phyloP scores from a whole-genome alignment of 2,113 vertebrate species.

The Atractosteus spatula region DNA sequence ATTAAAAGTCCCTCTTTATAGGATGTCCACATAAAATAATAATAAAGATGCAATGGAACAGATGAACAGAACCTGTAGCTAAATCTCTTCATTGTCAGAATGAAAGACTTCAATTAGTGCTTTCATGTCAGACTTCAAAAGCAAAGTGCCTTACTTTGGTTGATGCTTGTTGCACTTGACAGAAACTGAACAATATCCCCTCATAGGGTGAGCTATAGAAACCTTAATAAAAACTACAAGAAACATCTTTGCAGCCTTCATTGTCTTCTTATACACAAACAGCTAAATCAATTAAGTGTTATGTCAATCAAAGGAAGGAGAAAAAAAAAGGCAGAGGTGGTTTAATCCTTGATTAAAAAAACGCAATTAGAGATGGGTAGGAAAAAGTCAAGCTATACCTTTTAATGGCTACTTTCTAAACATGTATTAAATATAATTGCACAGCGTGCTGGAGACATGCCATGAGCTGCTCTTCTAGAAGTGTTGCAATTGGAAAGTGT shows the following conservation, averaged over 20 bases:
- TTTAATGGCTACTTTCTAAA: background rate
- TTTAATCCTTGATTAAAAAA: background rate
- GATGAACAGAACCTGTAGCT: background rate
- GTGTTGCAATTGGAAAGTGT: background rate
- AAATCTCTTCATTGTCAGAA: background rate
- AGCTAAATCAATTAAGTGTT: conserved; percentile 20
- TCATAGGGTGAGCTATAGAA: conserved; percentile 6
- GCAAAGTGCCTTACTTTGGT: background rate
- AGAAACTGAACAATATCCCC: conserved; percentile 4
- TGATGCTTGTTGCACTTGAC: background rate
- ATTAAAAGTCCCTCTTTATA: background rate
- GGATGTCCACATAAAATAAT: background rate
- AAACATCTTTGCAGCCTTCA: conserved; percentile 12
- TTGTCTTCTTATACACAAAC: conserved; percentile 5
- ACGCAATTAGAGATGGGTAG: background rate
- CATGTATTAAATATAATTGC: background rate
- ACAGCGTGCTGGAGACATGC: too few relatives aligned
- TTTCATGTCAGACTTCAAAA: conserved; percentile 8
- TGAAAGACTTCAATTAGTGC: conserved; percentile 7
- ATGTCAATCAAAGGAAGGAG: conserved; percentile 10
- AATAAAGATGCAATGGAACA: background rate
- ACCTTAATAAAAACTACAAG: conserved; percentile 5
- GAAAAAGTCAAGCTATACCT: background rate
- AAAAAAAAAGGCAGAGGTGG: background rate
- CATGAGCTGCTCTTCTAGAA: too few relatives aligned